These are phyloP conservation scores for Eupithecia dodoneata DNA, from an alignment of 2,888 invertebrate species.

Conservation along the genomic window DNA sequence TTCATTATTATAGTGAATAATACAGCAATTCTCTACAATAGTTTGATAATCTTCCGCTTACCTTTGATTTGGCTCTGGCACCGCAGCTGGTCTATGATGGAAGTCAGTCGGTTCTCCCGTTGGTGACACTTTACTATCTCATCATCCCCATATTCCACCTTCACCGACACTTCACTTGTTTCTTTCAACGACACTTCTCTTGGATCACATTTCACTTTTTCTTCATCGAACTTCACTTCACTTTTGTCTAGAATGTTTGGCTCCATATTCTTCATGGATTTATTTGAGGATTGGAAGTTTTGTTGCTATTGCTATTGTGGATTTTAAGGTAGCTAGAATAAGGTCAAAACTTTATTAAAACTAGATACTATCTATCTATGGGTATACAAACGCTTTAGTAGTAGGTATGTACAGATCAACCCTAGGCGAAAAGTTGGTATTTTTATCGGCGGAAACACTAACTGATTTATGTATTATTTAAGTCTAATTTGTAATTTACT, in stretches of 20 bases:
- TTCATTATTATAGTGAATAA: too few species aligned
- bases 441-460: too few species aligned
- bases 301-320: neutral
- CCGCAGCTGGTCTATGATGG: slow-evolving; percentile 78
- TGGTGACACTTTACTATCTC: slow-evolving; percentile 59
- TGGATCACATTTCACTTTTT: slow-evolving; percentile 12
- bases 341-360: neutral
- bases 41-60: slow-evolving; percentile 39
- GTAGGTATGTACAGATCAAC: neutral
- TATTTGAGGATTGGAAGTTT: neutral
- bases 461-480: too few species aligned
- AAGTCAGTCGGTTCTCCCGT: slow-evolving; percentile 74
- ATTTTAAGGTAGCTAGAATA: neutral
- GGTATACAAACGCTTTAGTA: too few species aligned
- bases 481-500: too few species aligned
- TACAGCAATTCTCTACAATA: neutral
- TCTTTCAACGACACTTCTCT: slow-evolving; percentile 1
- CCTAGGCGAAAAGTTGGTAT: too few species aligned
- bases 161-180: slow-evolving; percentile 8
- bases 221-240: slow-evolving; percentile 44
- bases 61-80: slow-evolving; percentile 77
- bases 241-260: slow-evolving; percentile 20
- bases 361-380: neutral
- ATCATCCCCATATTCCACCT: slow-evolving; percentile 46
- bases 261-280: slow-evolving; percentile 28